Evolutionary conservation across 2,797 vertebrate genomes (phyloP), one percentile per base, ranked within the genome.

Genomic region (Sebastes cheni): DNA sequence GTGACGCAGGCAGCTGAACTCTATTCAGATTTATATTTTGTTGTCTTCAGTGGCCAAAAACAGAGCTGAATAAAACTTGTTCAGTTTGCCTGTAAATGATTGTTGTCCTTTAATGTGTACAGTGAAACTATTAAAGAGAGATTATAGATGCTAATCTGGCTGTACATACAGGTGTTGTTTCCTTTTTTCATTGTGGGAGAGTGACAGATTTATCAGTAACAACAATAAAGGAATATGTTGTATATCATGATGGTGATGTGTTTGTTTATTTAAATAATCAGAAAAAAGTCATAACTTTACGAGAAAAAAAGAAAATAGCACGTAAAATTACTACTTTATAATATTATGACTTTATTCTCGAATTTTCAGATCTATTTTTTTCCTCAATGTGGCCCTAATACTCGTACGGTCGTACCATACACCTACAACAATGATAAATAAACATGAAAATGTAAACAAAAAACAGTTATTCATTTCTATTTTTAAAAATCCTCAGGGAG

Each of bases 221-320:
- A 94, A 92, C 90, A 95, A 94, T 89, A 92, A 92, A 90, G 88
- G 79, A 88, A 84, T 77, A 91, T 90, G 90, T 91, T 93, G 90
- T 90, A 85, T 89, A 91, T 92, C 85, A 85, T 2, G 2, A 50
- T 67, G 60, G 12, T 46, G 74, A 78, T 13, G 9, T 50, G 32
- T 36, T 4, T 22, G 8, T 29, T 65, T 18, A 30, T 56, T 55
- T 55, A 23, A 55, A 36, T 36, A 36, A 36, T 36, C 34, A 36
- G 34, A 36, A 36, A 36, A 36, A 36, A 36, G 34, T 36, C 34
- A 36, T 2, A 12, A 36, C 34, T 36, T 36, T 12, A 36, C 34
- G 34, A 36, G 34, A 36, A 36, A 36, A 36, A 36, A 36, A 36
- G 34, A 36, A 36, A 36, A 36, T 0, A 12, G 34, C 34, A 36